phyloP scores from a whole-genome alignment of 1,140 invertebrate species.

The Papilio machaon region DNA sequence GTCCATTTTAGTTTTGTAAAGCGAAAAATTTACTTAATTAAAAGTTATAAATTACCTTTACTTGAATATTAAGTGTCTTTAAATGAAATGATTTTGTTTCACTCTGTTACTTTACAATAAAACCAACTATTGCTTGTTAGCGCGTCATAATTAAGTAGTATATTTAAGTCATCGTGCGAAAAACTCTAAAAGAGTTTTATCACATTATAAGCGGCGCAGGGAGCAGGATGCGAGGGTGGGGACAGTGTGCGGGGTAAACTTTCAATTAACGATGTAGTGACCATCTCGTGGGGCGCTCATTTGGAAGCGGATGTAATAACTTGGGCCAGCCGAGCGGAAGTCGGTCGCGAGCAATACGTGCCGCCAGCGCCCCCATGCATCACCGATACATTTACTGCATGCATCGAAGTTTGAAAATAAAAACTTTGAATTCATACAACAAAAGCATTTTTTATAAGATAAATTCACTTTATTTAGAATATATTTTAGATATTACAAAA shows the following conservation, averaged over 20 bases:
- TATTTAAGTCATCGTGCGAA: background rate
- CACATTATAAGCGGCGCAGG: background rate
- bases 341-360: conserved; percentile 9
- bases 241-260: conserved; percentile 8
- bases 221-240: background rate
- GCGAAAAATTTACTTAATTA: background rate
- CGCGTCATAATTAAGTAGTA: background rate
- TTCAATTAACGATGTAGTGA: conserved; percentile 42
- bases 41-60: background rate
- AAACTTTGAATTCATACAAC: background rate
- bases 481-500: background rate
- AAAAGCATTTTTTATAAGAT: background rate
- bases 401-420: conserved; percentile 31
- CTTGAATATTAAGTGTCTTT: too few relatives aligned
- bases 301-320: conserved; percentile 45
- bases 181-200: background rate
- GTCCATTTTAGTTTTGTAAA: background rate
- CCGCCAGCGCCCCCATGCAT: conserved; percentile 17
- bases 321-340: conserved; percentile 41
- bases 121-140: background rate
- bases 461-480: too few relatives aligned
- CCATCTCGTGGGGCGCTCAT: conserved; percentile 39
- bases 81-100: too few relatives aligned
- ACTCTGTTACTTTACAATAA: background rate
- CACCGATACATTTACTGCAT: conserved; percentile 31